Base-by-base conservation (phyloP, 2,888 invertebrate genomes). In the Malthinus seriepunctatus region DNA sequence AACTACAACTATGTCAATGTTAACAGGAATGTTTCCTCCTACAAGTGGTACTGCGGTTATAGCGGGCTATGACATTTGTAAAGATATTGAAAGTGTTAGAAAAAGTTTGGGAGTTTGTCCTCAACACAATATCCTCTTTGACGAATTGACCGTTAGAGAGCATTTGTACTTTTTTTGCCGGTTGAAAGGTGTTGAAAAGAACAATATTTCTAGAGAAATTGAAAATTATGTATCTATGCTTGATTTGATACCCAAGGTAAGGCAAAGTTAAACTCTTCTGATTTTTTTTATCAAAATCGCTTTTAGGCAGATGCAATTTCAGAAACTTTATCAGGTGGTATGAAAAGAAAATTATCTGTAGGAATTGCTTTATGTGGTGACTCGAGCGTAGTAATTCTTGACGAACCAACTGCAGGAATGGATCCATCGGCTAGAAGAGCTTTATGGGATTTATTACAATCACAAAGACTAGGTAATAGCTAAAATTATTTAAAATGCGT, bases 1-100 rank as follows among this genome's bases (percentile, higher is more conserved):
- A 81, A 94, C 94, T 0, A 95, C 95, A 0, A 93, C 94, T 1
- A 94, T 96, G 83, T 92, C 93, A 0, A 95, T 96, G 88, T 78
- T 96, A 39, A 95, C 94, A 38, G 95, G 89, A 42, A 86, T 89
- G 78, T 80, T 88, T 56, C 83, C 85, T 12, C 85, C 86, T 3
- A 85, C 85, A 0, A 80, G 82, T 11, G 93, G 93, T 0, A 86
- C 87, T 8, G 89, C 91, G 0, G 78, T 82, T 35, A 81, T 93
- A n/a, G 88, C 87, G 58, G 91, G 90, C n/a, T 85, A 83, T 70
- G 88, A 91, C 71, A 87, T 92, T 63, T 73, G 83, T 8, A 82
- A 78, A 0, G 84, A 91, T 66, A 82, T 88, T 50, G 76, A 78
- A 7, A 79, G 79, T 1, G 89, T 90, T 0, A 83, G 92, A 10